Evolutionary conservation across 2,797 vertebrate genomes (phyloP).

Genomic region (Philypnodon macrostomus): DNA sequence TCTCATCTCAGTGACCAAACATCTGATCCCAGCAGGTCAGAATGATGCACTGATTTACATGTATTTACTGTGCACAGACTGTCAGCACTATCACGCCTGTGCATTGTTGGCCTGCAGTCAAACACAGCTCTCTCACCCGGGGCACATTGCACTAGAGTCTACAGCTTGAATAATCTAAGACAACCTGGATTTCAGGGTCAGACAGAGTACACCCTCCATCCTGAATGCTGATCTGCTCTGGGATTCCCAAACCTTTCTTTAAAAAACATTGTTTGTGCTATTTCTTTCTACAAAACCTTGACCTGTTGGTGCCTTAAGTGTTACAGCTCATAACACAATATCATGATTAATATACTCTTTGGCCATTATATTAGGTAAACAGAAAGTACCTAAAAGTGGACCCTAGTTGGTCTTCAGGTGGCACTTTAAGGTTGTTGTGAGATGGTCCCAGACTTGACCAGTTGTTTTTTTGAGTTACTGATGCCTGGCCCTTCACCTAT

Average conservation of each 20-base stretch:
- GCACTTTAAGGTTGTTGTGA: too few species aligned
- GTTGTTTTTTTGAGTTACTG: too few species aligned
- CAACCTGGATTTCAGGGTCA: constrained; percentile 14
- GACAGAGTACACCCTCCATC: constrained; percentile 3
- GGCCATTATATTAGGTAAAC: too few species aligned
- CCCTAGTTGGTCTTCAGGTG: too few species aligned
- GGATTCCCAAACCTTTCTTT: constrained; percentile 3
- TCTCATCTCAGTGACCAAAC: neutral
- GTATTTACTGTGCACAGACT: constrained; percentile 19
- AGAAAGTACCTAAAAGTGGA: too few species aligned
- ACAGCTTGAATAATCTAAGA: constrained; percentile 13
- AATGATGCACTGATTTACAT: constrained; percentile 44
- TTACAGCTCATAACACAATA: neutral
- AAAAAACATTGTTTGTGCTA: neutral
- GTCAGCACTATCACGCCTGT: constrained; percentile 10
- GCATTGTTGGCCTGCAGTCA: constrained; percentile 19
- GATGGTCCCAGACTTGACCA: too few species aligned
- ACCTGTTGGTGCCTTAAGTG: neutral
- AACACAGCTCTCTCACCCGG: constrained; percentile 13
- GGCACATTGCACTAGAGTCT: constrained; percentile 3
- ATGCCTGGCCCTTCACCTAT: too few species aligned
- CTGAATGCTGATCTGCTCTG: neutral
- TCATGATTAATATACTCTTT: too few species aligned
- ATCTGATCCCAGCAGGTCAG: constrained; percentile 10
- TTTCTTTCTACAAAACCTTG: constrained; percentile 7